Percentiles rank a stretch among this genome's conserved stretches.
Evolutionary conservation across 2,113 vertebrate genomes (phyloP).

Genomic region (Ammodytes dubius): DNA sequence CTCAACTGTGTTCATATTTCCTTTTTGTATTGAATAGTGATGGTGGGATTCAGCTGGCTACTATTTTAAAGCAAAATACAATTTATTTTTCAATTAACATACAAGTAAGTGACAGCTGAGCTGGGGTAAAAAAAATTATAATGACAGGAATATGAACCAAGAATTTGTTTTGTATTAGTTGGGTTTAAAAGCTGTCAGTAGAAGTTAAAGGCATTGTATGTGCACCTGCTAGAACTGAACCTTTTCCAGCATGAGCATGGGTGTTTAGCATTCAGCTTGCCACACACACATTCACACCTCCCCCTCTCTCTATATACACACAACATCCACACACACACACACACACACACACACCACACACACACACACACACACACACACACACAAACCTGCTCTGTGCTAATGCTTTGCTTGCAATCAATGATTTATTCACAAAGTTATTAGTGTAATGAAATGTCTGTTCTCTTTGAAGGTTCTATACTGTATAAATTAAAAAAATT

Average conservation of each 20-base stretch:
- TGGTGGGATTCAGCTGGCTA: neutral
- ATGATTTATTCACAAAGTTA: conserved; percentile 11
- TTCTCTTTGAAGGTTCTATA: conserved; percentile 3
- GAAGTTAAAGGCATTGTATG: conserved; percentile 57
- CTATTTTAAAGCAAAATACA: neutral
- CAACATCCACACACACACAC: conserved; percentile 1
- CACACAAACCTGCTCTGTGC: conserved; percentile 60
- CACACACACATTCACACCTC: conserved; percentile 29
- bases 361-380: neutral
- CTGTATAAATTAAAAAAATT: conserved; percentile 12
- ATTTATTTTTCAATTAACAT: neutral
- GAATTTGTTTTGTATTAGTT: conserved; percentile 26
- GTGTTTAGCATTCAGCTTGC: conserved; percentile 79
- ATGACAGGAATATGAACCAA: conserved; percentile 30
- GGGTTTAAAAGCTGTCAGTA: conserved; percentile 23
- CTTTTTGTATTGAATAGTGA: neutral
- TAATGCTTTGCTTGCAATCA: conserved; percentile 16
- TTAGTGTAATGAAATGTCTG: neutral
- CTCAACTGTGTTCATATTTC: neutral
- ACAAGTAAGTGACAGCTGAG: neutral
- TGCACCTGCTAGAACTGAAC: conserved; percentile 82
- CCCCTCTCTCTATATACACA: neutral
- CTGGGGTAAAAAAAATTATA: neutral
- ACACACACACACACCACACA: conserved; percentile 34
- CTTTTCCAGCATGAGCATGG: conserved; percentile 71